Evolutionary conservation across 2,797 vertebrate species (phyloP).

Genomic region (Columba guinea): DNA sequence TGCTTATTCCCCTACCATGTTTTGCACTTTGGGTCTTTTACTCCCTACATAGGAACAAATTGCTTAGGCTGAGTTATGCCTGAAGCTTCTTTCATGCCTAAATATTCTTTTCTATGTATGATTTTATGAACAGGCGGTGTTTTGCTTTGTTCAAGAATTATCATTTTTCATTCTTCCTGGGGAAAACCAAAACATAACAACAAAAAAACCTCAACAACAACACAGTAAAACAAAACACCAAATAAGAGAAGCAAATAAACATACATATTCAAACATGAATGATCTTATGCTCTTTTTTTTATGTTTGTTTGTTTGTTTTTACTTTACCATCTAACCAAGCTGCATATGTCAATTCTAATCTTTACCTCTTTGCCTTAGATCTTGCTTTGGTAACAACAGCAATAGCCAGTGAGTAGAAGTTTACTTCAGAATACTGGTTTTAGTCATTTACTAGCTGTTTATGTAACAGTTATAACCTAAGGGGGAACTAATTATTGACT

Average conservation of each 20-base stretch:
- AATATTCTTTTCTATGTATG: neutral
- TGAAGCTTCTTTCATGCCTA: neutral
- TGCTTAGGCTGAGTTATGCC: neutral
- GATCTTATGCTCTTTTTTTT: neutral
- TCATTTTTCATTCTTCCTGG: neutral
- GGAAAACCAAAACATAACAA: neutral
- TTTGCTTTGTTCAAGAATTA: neutral
- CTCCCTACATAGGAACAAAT: neutral
- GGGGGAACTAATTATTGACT: neutral
- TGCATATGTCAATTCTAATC: neutral
- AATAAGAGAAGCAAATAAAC: neutral
- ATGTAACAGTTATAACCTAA: neutral
- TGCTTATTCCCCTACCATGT: neutral
- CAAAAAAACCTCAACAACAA: no score
- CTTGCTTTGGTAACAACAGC: neutral
- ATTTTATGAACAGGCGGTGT: neutral
- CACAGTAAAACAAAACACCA: no score
- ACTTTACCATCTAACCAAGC: neutral
- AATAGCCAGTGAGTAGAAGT: neutral
- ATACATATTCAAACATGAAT: neutral
- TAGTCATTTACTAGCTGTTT: constrained; percentile 26
- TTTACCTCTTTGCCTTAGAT: neutral
- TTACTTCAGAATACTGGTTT: neutral
- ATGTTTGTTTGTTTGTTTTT: neutral
- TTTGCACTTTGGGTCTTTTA: neutral